Evolutionary conservation across 2,113 vertebrate genomes (phyloP).

Genomic region (Silurus asotus): DNA sequence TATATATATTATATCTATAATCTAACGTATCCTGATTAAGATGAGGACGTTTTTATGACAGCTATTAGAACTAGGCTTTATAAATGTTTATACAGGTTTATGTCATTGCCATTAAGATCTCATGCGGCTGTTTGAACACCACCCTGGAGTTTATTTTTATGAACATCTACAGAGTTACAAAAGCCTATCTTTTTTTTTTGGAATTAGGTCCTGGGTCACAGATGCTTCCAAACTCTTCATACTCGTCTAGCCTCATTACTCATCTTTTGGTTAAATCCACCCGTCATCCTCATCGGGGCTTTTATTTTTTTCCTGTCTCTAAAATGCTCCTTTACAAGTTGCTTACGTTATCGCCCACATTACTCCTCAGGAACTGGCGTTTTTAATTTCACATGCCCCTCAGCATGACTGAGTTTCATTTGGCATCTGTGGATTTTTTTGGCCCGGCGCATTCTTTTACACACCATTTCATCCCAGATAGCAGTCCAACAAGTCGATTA

Average conservation of each 20-base stretch:
- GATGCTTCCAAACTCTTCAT: conserved; percentile 1
- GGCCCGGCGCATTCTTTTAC: conserved; percentile 29
- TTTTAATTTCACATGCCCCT: conserved; percentile 34
- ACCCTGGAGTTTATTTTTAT: background rate
- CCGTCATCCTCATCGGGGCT: conserved; percentile 62
- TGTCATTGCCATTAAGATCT: background rate
- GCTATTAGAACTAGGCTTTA: background rate
- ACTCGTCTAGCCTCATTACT: conserved; percentile 45
- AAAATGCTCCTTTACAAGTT: conserved; percentile 43
- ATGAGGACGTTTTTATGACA: background rate
- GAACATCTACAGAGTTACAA: background rate
- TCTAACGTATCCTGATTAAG: no score
- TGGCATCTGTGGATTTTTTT: conserved; percentile 23
- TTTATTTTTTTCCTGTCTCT: conserved; percentile 29
- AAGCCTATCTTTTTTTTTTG: background rate
- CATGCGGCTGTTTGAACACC: background rate
- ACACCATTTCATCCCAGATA: conserved; percentile 34
- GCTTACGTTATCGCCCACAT: conserved; percentile 34
- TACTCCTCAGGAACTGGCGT: conserved; percentile 29
- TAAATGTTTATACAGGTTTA: background rate
- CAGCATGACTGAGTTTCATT: conserved; percentile 34
- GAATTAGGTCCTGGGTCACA: background rate
- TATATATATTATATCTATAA: background rate
- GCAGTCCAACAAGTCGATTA: conserved; percentile 43
- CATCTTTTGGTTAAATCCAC: conserved; percentile 53